Percentiles rank a stretch among this genome's conserved stretches.
Evolutionary conservation across 2,113 vertebrate species (phyloP).

Genomic region (Actenoides hombroni): DNA sequence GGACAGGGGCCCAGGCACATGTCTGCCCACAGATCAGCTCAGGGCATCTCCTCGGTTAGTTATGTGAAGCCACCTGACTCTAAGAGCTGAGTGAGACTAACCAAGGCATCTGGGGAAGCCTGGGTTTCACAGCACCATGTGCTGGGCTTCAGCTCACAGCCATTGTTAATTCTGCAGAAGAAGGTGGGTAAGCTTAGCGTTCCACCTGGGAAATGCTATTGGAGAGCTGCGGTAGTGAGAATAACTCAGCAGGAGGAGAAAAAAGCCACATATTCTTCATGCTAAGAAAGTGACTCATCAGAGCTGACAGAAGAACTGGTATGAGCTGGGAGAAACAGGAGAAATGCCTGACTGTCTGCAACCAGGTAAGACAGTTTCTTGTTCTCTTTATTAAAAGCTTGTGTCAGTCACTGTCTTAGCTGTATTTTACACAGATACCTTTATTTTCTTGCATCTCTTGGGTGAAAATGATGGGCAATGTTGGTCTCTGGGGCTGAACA

Average conservation of each 20-base stretch:
- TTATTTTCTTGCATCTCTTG: neutral
- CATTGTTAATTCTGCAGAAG: neutral
- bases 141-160: neutral
- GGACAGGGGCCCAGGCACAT: rapidly evolving
- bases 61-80: rapidly evolving
- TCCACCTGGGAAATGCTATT: neutral
- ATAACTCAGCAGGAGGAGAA: neutral
- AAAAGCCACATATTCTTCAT: neutral
- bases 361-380: neutral
- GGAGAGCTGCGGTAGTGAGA: neutral
- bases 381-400: neutral
- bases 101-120: neutral
- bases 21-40: neutral
- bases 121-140: neutral
- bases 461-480: neutral
- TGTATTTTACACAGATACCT: neutral
- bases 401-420: neutral
- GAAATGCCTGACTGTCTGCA: rapidly evolving
- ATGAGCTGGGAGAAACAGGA: neutral
- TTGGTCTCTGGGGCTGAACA: neutral
- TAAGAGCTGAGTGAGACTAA: neutral
- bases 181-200: neutral
- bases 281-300: neutral
- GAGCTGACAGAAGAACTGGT: neutral
- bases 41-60: neutral